Evolutionary conservation across 2,888 invertebrate genomes (phyloP).

Genomic region (Barypeithes pellucidus): DNA sequence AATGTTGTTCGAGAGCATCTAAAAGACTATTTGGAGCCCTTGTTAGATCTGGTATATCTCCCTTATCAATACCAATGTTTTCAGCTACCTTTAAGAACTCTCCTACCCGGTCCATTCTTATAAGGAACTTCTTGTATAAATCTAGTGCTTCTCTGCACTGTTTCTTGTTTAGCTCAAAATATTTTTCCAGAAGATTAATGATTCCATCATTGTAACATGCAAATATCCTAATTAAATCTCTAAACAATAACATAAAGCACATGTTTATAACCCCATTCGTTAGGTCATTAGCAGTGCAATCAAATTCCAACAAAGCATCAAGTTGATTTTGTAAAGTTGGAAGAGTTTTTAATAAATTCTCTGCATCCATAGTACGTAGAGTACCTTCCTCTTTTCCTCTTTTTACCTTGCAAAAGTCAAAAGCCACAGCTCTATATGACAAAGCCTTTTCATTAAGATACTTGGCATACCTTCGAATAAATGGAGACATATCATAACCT

Average conservation of each 20-base stretch:
- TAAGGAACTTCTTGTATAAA: conserved; percentile 98
- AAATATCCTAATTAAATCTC: conserved; percentile 98
- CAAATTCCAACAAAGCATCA: conserved; percentile 97
- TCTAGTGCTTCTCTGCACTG: conserved; percentile 98
- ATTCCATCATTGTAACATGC: conserved; percentile 99
- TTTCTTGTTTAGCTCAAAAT: conserved; percentile 99
- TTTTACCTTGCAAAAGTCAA: conserved; percentile 99
- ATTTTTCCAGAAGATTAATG: conserved; percentile 98
- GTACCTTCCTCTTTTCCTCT: conserved; percentile 99
- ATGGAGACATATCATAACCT: conserved; percentile 98
- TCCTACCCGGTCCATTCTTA: conserved; percentile 98
- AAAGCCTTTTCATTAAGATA: conserved; percentile 99
- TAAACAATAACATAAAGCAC: conserved; percentile 98
- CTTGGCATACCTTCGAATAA: conserved; percentile 98
- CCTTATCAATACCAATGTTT: conserved; percentile 98
- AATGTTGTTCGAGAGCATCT: conserved; percentile 97
- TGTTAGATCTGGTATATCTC: conserved; percentile 98
- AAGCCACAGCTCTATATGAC: conserved; percentile 98
- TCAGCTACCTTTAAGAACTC: conserved; percentile 94
- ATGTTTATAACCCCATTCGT: conserved; percentile 97
- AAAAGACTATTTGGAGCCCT: conserved; percentile 98
- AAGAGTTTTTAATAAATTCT: conserved; percentile 97
- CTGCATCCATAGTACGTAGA: conserved; percentile 96
- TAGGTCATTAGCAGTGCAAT: conserved; percentile 96
- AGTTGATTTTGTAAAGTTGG: conserved; percentile 97